Evolutionary conservation across 2,797 vertebrate species (phyloP), one percentile per base, ranked within the genome.

Genomic region (Taeniopygia guttata): DNA sequence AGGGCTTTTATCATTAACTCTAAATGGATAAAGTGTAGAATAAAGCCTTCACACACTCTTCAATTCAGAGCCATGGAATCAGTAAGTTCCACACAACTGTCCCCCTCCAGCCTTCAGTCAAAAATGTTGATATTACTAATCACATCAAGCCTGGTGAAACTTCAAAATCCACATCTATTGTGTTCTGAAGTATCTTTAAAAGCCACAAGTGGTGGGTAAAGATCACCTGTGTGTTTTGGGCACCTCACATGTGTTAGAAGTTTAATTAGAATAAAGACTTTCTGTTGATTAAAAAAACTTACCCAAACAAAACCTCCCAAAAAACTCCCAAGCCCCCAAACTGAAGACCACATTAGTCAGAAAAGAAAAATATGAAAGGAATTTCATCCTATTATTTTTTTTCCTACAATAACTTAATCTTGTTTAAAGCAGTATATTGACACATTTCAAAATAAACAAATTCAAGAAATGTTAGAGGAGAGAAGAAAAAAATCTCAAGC

Each of bases 161-260:
- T 32, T 38, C 12, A 42, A 78, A 30, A 45, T 34, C 17, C 11
- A 5, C 0, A 1, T 30, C 2, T 29, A 10, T 7, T 49, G 21
- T 12, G 21, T 12, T 59, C 48, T 69, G 14, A 32, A 48, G 22
- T 16, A 43, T 22, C 17, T 73, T 49, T 51, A n/a, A 10, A 32
- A 1, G 1, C 25, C 16, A 23, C 2, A 58, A n/a, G 9, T 3
- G 10, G 40, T 16, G 11, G 3, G 12, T 59, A 36, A 67, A 73
- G n/a, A 63, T 34, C 17, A 58, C 6, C 11, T 36, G 9, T 25
- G n/a, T 66, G 19, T 34, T 63, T 32, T 26, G 26, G 23, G 30
- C 12, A 46, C 27, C 23, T 63, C 13, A 21, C 9, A 0, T 7
- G 16, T 1, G 0, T 42, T 27, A 46, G 4, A 69, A 54, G 5